Base-by-base conservation (phyloP, 2,113 vertebrate genomes). In the Ursus arctos region DNA sequence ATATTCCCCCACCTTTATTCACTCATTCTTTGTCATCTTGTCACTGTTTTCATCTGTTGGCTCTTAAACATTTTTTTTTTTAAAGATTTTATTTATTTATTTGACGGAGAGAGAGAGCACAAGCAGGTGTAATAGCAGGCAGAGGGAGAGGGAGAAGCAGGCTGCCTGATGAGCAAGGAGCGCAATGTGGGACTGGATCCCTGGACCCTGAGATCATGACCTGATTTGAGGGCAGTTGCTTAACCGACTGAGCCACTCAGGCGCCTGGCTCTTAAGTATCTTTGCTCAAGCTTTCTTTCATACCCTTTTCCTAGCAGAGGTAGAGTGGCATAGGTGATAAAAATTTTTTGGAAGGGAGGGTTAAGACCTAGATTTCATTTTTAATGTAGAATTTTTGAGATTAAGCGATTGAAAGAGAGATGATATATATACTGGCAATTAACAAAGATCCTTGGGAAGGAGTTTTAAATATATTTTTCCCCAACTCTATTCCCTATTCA, bases 381-480 rank as follows among this genome's bases (percentile, higher is more conserved):
- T 79, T n/a, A 92, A 16, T 43, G 18, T 96, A 79, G 63, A 63
- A 71, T 91, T 91, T 93, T 91, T 92, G 71, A 94, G 76, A 59
- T 53, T 92, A 72, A 88, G 13, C 69, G 18, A 87, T 12, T 77
- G 47, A 53, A 92, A 69, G 33, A 93, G 61, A 89, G 53, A 47
- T 74, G 8, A 77, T 79, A 10, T 97, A 14, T 65, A 59, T 19
- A 31, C 83, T 83, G 92, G 51, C 36, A 81, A 43, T 33, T 92
- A 76, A 69, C 14, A 72, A 49, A 83, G 13, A 82, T 21, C 2
- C 28, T 67, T 82, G 55, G 53, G 63, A 92, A 95, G 47, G 63
- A 93, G 80, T 97, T 96, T 89, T 53, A 97, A 85, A 24, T 88
- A 40, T 11, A 28, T 85, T 65, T 1, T 61, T 16, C 3, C 51